These are phyloP conservation scores for Ranitomeya variabilis DNA, from an alignment of 2,113 vertebrate species.

Conservation along the genomic window DNA sequence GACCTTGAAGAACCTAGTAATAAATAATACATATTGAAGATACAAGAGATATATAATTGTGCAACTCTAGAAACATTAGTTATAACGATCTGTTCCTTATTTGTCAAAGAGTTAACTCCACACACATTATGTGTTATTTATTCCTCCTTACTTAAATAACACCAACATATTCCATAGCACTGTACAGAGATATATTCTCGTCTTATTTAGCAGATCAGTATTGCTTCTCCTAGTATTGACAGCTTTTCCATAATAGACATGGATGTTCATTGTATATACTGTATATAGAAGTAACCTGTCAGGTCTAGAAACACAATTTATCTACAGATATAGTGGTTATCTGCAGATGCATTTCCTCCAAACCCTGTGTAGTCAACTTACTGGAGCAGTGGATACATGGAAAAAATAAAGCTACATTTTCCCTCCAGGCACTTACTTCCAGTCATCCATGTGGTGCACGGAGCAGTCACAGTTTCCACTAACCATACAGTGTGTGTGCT, in stretches of 20 bases:
- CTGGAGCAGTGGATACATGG: no score
- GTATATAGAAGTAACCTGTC: no score
- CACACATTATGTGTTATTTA: background rate
- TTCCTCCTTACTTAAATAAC: background rate
- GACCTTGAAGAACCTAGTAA: background rate
- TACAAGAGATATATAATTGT: background rate
- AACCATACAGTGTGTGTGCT: no score
- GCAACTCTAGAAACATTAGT: background rate
- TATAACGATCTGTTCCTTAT: background rate
- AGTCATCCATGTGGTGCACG: no score
- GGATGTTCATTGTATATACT: no score
- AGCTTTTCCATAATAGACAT: background rate
- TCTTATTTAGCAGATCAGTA: background rate
- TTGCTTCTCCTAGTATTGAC: background rate
- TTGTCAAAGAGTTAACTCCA: background rate
- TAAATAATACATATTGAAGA: constrained; percentile 9
- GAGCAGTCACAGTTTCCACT: no score
- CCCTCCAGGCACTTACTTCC: no score
- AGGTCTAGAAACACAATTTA: no score
- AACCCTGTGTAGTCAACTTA: no score
- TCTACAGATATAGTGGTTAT: no score
- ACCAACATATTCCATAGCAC: background rate
- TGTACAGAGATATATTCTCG: background rate
- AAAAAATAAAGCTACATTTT: no score
- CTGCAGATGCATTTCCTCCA: no score